phyloP scores from a whole-genome alignment of 1,140 invertebrate genomes.

The Eriocheir sinensis region DNA sequence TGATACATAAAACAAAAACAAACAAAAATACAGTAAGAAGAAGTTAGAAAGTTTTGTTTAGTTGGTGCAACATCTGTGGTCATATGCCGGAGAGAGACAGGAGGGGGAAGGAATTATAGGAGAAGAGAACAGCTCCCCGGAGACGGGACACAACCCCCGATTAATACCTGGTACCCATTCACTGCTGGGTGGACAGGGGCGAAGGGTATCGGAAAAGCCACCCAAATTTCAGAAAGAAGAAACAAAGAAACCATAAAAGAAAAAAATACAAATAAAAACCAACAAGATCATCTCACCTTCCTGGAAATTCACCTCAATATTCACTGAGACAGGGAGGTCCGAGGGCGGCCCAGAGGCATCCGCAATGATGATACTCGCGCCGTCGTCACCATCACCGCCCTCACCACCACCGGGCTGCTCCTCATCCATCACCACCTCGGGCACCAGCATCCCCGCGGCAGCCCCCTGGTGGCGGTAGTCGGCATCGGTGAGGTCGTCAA shows the following conservation, averaged over 20 bases:
- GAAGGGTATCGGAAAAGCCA: no score
- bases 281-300: slow-evolving; percentile 48
- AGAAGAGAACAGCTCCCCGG: no score
- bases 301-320: slow-evolving; percentile 75
- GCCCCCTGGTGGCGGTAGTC: slow-evolving; percentile 58
- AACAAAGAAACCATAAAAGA: neutral
- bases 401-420: neutral
- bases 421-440: neutral
- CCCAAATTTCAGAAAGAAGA: neutral
- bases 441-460: neutral
- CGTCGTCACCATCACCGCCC: slow-evolving; percentile 50
- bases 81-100: no score
- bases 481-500: slow-evolving; percentile 59
- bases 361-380: slow-evolving; percentile 71
- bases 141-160: no score
- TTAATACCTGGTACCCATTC: no score
- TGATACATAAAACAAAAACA: no score
- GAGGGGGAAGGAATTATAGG: no score
- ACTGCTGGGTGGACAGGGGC: neutral
- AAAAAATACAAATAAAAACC: no score
- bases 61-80: no score
- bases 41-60: no score
- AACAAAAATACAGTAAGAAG: no score
- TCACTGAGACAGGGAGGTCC: slow-evolving; percentile 73
- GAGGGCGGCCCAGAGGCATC: slow-evolving; percentile 63